Evolutionary conservation across 2,113 vertebrate species (phyloP).

Genomic region (Cariama cristata): DNA sequence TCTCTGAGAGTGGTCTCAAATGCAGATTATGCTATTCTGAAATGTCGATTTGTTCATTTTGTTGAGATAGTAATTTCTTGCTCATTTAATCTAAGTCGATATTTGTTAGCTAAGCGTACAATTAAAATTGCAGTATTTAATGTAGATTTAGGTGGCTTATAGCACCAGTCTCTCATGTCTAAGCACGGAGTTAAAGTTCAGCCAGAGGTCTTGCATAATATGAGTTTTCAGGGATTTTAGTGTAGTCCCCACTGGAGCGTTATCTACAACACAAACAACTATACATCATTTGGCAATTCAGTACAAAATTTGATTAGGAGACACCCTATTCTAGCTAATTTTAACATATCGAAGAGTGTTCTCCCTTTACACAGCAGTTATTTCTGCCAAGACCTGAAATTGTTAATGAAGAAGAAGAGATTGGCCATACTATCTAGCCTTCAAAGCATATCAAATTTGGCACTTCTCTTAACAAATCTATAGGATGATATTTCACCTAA

Average conservation of each 20-base stretch:
- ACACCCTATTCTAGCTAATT: slow-evolving; percentile 61
- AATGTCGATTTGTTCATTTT: slow-evolving; percentile 14
- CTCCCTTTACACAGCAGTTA: slow-evolving; percentile 19
- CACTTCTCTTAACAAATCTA: slow-evolving; percentile 11
- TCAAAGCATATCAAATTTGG: neutral
- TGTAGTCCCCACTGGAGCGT: slow-evolving; percentile 67
- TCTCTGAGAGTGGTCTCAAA: neutral
- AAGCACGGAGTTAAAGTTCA: slow-evolving; percentile 74
- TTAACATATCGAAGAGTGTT: slow-evolving; percentile 8
- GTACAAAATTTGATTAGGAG: slow-evolving; percentile 63
- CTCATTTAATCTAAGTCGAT: slow-evolving; percentile 6
- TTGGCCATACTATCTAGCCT: neutral
- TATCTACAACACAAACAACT: slow-evolving; percentile 76
- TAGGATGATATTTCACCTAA: neutral
- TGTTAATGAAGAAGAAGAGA: slow-evolving; percentile 10
- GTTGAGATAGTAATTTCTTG: neutral
- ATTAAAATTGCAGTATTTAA: slow-evolving; percentile 28
- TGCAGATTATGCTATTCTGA: neutral
- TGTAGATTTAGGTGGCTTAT: slow-evolving; percentile 16
- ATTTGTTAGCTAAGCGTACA: slow-evolving; percentile 32
- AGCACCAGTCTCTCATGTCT: slow-evolving; percentile 60
- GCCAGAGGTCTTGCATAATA: slow-evolving; percentile 77
- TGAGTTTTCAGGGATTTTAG: slow-evolving; percentile 76
- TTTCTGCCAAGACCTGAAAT: slow-evolving; percentile 34
- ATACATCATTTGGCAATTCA: slow-evolving; percentile 71